Percentiles rank a stretch among this genome's conserved stretches.
These are phyloP conservation scores for Drosophila guanche DNA, from an alignment of 1,140 invertebrate species.

Conservation along the genomic window DNA sequence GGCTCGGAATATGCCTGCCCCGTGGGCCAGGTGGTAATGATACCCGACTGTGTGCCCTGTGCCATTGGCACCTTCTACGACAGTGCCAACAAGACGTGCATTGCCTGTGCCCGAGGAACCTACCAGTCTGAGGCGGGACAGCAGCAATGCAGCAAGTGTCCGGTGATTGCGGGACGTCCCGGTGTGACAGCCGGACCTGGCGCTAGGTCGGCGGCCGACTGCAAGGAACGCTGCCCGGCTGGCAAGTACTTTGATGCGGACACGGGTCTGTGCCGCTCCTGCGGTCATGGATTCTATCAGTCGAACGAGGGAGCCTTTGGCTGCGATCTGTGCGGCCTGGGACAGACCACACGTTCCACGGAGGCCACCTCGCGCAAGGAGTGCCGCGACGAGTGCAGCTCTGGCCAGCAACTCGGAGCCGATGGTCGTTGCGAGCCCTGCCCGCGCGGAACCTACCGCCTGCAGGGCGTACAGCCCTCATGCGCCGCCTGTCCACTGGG, in stretches of 20 bases:
- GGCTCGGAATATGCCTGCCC: slow-evolving; percentile 97
- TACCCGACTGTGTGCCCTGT: slow-evolving; percentile 96
- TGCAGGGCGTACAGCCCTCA: slow-evolving; percentile 93
- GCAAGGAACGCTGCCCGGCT: slow-evolving; percentile 95
- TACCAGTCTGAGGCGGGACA: slow-evolving; percentile 98
- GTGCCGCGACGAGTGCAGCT: slow-evolving; percentile 95
- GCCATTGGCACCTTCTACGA: slow-evolving; percentile 96
- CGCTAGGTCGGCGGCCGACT: slow-evolving; percentile 93
- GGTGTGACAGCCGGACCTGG: slow-evolving; percentile 94
- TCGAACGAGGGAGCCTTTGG: slow-evolving; percentile 95
- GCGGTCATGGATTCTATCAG: slow-evolving; percentile 97
- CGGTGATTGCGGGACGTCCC: slow-evolving; percentile 92
- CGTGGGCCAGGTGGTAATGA: slow-evolving; percentile 95
- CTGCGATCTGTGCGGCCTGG: slow-evolving; percentile 94
- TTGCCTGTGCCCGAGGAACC: slow-evolving; percentile 93
- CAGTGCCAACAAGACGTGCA: slow-evolving; percentile 89
- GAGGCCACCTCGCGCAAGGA: slow-evolving; percentile 95
- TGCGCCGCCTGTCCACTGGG: slow-evolving; percentile 95
- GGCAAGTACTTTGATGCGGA: slow-evolving; percentile 96
- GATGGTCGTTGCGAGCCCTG: slow-evolving; percentile 97
- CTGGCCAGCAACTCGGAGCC: slow-evolving; percentile 93
- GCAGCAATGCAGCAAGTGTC: slow-evolving; percentile 93
- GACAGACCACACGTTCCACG: slow-evolving; percentile 95
- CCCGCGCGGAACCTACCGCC: slow-evolving; percentile 94
- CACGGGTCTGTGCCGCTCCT: slow-evolving; percentile 92